phyloP scores from a whole-genome alignment of 2,888 invertebrate species.

The Hartigia nigra region DNA sequence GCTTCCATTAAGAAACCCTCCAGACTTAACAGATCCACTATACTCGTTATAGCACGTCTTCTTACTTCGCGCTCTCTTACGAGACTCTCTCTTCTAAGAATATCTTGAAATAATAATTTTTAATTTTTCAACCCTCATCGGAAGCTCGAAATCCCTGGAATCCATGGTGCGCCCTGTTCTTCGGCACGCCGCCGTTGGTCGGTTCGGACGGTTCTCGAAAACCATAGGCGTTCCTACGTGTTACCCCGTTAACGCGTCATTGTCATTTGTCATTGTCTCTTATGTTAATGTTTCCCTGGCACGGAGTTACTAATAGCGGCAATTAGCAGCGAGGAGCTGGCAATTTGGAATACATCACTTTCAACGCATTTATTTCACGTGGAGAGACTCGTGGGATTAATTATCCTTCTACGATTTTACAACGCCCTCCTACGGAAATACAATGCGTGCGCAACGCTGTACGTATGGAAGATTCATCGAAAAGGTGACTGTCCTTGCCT shows the following conservation, averaged over 20 bases:
- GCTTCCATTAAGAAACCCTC: not conserved
- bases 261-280: slow-evolving; percentile 49
- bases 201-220: not conserved
- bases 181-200: not conserved
- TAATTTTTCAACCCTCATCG: not conserved
- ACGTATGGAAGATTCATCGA: not conserved
- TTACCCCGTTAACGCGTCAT: slow-evolving; percentile 33
- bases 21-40: not conserved
- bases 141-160: not conserved
- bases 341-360: slow-evolving; percentile 49
- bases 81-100: not conserved
- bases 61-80: not conserved
- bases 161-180: not conserved
- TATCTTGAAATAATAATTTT: not conserved
- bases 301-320: slow-evolving; percentile 47
- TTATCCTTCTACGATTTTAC: not conserved
- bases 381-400: not conserved
- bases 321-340: slow-evolving; percentile 44
- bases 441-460: not conserved
- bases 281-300: slow-evolving; percentile 45
- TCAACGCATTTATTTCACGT: slow-evolving; percentile 34
- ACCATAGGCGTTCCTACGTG: not conserved
- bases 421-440: not conserved
- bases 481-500: not conserved
- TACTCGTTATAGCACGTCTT: not conserved